phyloP scores from a whole-genome alignment of 1,140 invertebrate species.

The Hypsibius dujardini region DNA sequence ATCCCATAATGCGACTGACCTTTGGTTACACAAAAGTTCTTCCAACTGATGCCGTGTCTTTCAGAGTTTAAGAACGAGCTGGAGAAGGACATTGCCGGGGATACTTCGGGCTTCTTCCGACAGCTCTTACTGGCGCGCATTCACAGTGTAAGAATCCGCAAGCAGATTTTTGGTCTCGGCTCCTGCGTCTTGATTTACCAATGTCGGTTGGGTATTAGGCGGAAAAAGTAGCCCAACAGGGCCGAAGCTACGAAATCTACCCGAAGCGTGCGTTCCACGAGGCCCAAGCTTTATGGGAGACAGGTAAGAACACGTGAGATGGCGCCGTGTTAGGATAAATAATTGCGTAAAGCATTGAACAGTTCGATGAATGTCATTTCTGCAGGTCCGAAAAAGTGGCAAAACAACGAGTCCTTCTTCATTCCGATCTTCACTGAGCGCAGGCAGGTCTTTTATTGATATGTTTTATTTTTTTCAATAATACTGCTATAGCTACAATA shows the following conservation, averaged over 20 bases:
- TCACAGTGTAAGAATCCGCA: not conserved
- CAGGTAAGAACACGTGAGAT: too few species aligned
- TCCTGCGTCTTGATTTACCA: too few species aligned
- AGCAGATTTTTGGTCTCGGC: too few species aligned
- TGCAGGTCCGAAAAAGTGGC: not conserved
- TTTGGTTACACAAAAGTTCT: too few species aligned
- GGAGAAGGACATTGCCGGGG: constrained; percentile 69
- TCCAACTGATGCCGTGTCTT: too few species aligned
- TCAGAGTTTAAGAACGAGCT: constrained; percentile 57
- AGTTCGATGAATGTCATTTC: too few species aligned
- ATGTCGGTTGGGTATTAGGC: too few species aligned
- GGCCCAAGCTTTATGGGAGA: constrained; percentile 4
- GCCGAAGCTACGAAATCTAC: not conserved
- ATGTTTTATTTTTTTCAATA: too few species aligned
- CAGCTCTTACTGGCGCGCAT: constrained; percentile 45
- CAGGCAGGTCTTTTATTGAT: constrained; percentile 12
- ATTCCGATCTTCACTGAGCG: constrained; percentile 48
- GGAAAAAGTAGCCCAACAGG: not conserved
- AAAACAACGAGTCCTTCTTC: constrained; percentile 58
- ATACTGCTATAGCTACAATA: too few species aligned
- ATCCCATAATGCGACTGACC: too few species aligned
- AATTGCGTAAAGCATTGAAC: too few species aligned
- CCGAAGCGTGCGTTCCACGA: not conserved
- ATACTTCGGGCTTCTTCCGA: constrained; percentile 82
- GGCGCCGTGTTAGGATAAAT: too few species aligned